Evolutionary conservation across 2,797 vertebrate species (phyloP).

Genomic region (Megaceryle alcyon): DNA sequence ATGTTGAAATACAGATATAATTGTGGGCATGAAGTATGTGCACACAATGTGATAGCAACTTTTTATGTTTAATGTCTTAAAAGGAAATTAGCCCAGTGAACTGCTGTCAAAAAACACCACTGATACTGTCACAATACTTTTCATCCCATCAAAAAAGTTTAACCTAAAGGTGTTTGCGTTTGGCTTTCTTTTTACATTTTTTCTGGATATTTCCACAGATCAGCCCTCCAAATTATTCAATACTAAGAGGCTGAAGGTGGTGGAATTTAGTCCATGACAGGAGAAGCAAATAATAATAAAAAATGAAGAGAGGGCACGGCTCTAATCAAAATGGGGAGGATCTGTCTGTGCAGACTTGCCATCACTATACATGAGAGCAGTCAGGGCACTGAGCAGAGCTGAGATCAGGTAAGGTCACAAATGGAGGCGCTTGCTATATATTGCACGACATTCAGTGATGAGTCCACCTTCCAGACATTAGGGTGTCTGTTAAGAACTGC

Average conservation of each 20-base stretch:
- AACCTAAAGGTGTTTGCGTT: background rate
- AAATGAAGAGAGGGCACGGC: background rate
- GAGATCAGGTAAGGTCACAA: background rate
- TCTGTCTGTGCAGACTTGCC: background rate
- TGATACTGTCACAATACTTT: background rate
- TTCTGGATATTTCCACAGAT: background rate
- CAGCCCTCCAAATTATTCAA: background rate
- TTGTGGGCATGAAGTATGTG: background rate
- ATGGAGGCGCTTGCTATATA: fast-evolving
- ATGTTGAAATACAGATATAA: background rate
- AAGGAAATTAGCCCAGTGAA: background rate
- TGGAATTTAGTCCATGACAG: background rate
- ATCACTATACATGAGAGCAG: background rate
- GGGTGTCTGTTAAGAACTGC: background rate
- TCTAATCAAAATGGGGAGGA: background rate
- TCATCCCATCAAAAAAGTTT: background rate
- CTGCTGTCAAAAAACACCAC: background rate
- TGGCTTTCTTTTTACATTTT: background rate
- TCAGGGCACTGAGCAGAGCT: background rate
- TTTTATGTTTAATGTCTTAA: background rate
- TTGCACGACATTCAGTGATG: fast-evolving
- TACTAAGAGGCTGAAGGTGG: background rate
- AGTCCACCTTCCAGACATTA: background rate
- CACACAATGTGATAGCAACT: background rate
- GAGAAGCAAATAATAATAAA: background rate